Conservation (phyloP, 30 jellyfish, hydroid and myxozoan species). For the Aurelia sp. region DNA sequence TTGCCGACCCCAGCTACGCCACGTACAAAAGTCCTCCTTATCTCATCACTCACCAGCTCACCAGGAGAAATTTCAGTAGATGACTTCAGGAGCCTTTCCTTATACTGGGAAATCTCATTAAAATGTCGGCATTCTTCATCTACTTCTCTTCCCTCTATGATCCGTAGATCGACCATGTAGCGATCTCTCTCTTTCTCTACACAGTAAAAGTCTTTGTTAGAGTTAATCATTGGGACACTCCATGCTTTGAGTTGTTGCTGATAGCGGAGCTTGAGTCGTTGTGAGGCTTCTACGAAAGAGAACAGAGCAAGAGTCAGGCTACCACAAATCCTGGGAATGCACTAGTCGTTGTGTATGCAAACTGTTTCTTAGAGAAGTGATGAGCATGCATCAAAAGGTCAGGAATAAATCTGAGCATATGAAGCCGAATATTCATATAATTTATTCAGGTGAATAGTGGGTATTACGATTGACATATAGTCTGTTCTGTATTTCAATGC, state of each 20-base stretch:
- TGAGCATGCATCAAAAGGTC: no score
- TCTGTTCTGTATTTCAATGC: no score
- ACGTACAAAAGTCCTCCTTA: slow-evolving; percentile 6
- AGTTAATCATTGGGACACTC: slow-evolving; percentile 27
- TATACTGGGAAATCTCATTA: slow-evolving; percentile 2
- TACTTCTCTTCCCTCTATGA: slow-evolving; percentile 32
- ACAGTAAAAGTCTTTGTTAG: neutral
- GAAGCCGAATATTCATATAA: no score
- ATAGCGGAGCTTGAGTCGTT: slow-evolving; percentile 6
- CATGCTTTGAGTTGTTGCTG: slow-evolving; percentile 4
- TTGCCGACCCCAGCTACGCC: slow-evolving; percentile 60
- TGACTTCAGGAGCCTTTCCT: neutral
- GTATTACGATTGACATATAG: no score
- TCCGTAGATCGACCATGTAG: slow-evolving; percentile 3
- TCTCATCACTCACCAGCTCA: neutral
- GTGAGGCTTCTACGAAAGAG: no score
- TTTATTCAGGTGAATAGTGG: no score
- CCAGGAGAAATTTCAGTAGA: neutral
- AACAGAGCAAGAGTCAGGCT: no score
- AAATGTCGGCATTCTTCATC: neutral
- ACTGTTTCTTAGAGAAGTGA: no score
- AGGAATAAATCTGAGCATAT: no score
- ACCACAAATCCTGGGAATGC: no score
- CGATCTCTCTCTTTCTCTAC: slow-evolving; percentile 20
- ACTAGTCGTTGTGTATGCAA: no score